These are phyloP conservation scores for Philopedon plagiatum DNA, from an alignment of 2,888 invertebrate species.

Conservation along the genomic window DNA sequence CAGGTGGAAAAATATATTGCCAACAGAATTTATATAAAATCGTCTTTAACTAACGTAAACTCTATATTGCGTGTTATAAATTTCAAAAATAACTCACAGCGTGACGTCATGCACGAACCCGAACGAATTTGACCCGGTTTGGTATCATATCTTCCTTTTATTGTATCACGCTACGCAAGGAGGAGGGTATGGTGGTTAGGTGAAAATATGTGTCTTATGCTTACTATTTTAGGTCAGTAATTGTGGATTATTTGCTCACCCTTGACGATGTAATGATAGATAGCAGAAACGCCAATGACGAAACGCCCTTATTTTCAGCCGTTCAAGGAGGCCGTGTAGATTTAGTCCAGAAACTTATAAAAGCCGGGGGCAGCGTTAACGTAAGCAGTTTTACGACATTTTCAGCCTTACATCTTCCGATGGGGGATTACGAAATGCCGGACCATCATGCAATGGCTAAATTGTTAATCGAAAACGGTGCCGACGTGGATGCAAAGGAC, in stretches of 20 bases:
- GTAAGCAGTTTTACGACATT: slow-evolving; percentile 51
- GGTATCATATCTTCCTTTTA: no score
- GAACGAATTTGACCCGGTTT: no score
- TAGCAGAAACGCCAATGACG: slow-evolving; percentile 55
- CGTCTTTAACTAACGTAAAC: no score
- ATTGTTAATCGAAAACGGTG: slow-evolving; percentile 57
- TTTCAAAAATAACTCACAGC: no score
- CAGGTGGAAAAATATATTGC: no score
- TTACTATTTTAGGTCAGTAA: slow-evolving; percentile 55
- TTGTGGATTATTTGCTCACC: slow-evolving; percentile 54
- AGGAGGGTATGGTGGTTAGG: no score
- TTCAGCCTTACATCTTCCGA: slow-evolving; percentile 58
- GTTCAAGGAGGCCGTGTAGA: slow-evolving; percentile 48
- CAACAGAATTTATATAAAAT: no score
- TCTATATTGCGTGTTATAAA: no score
- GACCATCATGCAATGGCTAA: slow-evolving; percentile 55
- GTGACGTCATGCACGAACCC: no score
- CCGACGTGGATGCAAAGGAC: slow-evolving; percentile 57
- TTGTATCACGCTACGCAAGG: no score
- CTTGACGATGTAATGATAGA: slow-evolving; percentile 56
- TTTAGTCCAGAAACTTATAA: slow-evolving; percentile 53
- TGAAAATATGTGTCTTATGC: no score
- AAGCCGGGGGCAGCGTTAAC: slow-evolving; percentile 57
- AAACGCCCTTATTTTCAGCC: slow-evolving; percentile 57
- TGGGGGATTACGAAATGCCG: no score